Percentiles rank a stretch among this genome's conserved stretches.
Conservation (phyloP, 2,888 invertebrate species). For the Drosophila nigricruria region DNA sequence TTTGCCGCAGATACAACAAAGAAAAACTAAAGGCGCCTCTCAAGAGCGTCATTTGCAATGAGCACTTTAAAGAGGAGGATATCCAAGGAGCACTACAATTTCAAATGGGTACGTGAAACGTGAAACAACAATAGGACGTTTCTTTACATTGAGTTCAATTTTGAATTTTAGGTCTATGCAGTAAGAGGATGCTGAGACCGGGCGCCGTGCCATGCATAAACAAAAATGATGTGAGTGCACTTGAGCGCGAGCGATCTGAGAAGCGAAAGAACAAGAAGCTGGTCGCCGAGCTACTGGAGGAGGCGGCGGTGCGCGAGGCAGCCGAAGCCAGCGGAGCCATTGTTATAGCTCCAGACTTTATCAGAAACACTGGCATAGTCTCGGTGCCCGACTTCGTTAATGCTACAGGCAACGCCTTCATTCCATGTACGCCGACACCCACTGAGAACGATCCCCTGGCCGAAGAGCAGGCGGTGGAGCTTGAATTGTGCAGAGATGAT, state of each 20-base stretch:
- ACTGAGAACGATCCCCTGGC: constrained; percentile 54
- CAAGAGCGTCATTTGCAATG: constrained; percentile 61
- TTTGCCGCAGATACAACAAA: constrained; percentile 53
- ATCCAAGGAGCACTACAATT: constrained; percentile 64
- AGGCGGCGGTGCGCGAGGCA: constrained; percentile 42
- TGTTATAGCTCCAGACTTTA: constrained; percentile 34
- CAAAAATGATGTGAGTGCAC: constrained; percentile 39
- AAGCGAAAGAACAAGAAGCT: constrained; percentile 54
- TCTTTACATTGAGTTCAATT: background rate
- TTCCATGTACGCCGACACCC: constrained; percentile 23
- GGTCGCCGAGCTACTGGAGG: constrained; percentile 58
- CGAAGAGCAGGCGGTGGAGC: constrained; percentile 4
- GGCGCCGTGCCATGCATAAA: constrained; percentile 69
- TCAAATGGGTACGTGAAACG: constrained; percentile 63
- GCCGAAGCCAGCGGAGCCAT: constrained; percentile 44
- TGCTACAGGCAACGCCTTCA: constrained; percentile 47
- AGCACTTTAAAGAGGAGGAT: constrained; percentile 64
- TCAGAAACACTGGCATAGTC: constrained; percentile 50
- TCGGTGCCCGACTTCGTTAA: constrained; percentile 48
- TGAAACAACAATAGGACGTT: no score
- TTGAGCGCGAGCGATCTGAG: constrained; percentile 50
- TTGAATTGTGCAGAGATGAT: background rate
- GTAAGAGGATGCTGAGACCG: constrained; percentile 54
- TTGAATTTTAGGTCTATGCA: constrained; percentile 50
- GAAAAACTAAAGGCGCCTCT: constrained; percentile 30